phyloP scores from a whole-genome alignment of 1,140 invertebrate species.

The roundworm (Caenorhabditis elegans) region WBcel235 BX284605.5:15122001-15122500 shows the following conservation, averaged over 20 bases:
- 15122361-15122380: background rate
- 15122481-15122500: conserved; percentile 43
- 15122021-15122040: background rate
- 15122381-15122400: background rate
- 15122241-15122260: too few species aligned
- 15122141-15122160: too few species aligned
- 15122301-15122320: background rate
- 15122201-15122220: too few species aligned
- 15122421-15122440: conserved; percentile 21
- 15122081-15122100: too few species aligned
- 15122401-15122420: conserved; percentile 16
- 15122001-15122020: background rate
- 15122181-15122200: too few species aligned
- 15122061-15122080: too few species aligned
- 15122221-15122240: too few species aligned
- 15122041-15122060: too few species aligned
- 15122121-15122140: background rate
- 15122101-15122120: background rate
- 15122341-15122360: background rate
- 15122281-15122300: too few species aligned
- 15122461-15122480: conserved; percentile 34
- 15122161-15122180: too few species aligned
- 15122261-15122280: too few species aligned
- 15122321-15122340: background rate
- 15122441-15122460: background rate